Conservation (phyloP, 2,113 vertebrate species). For the Xenotilapia leptura region DNA sequence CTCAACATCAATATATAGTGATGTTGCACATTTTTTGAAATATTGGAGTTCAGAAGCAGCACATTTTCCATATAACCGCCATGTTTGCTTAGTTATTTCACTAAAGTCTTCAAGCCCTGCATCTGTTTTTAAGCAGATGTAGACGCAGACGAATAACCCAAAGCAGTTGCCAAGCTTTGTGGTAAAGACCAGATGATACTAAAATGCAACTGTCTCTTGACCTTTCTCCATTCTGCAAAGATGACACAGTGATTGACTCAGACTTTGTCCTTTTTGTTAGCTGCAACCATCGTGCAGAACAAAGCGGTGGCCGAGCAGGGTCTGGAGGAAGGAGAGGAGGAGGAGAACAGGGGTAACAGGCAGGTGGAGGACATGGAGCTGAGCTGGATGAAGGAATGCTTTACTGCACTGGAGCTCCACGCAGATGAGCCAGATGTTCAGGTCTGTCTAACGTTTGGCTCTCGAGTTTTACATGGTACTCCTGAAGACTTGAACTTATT, state of each 20-base stretch:
- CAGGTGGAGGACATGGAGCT: conserved; percentile 72
- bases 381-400: conserved; percentile 84
- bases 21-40: neutral
- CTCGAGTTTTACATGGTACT: neutral
- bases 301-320: conserved; percentile 56
- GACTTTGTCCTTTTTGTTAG: conserved; percentile 54
- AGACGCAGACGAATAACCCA: neutral
- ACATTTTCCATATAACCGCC: neutral
- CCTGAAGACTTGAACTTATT: neutral
- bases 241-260: neutral
- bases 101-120: neutral
- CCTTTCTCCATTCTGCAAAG: neutral
- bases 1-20: neutral
- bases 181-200: neutral
- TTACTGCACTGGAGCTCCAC: conserved; percentile 81
- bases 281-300: conserved; percentile 87
- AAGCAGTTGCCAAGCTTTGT: neutral
- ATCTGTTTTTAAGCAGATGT: neutral
- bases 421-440: conserved; percentile 77
- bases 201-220: neutral
- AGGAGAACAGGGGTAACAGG: conserved; percentile 70
- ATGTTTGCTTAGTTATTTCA: neutral
- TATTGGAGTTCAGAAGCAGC: neutral
- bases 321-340: conserved; percentile 71
- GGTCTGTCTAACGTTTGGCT: conserved; percentile 58